Percentiles rank a stretch among this genome's conserved stretches.
phyloP scores from a whole-genome alignment of 2,113 vertebrate species.

The Myrmophylax atrothorax region DNA sequence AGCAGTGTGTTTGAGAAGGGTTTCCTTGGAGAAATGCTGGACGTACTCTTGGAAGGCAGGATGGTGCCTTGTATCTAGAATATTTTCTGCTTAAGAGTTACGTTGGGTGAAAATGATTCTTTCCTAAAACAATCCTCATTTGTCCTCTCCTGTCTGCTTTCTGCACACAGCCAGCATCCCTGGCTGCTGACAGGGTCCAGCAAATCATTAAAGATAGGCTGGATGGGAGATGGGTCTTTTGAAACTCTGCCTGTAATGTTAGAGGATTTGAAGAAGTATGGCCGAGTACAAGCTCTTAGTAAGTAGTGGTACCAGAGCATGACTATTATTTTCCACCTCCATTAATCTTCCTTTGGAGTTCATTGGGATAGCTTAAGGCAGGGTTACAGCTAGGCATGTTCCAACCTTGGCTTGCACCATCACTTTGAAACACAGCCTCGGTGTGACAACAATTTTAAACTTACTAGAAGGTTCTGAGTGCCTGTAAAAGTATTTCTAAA shows the following conservation, averaged over 20 bases:
- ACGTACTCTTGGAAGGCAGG: background rate
- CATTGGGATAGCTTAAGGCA: background rate
- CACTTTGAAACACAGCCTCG: background rate
- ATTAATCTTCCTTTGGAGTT: background rate
- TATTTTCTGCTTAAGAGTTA: background rate
- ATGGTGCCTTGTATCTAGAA: background rate
- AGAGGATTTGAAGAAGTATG: accelerated
- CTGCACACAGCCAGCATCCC: background rate
- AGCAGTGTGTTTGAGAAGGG: background rate
- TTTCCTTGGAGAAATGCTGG: background rate
- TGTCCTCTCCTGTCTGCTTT: background rate
- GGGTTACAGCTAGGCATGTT: background rate
- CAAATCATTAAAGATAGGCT: background rate
- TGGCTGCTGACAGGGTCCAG: background rate
- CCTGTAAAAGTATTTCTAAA: background rate
- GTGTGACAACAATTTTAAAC: background rate
- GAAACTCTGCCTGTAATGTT: background rate
- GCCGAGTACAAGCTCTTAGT: background rate
- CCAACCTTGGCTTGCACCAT: background rate
- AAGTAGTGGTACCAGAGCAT: background rate
- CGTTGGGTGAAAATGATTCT: background rate
- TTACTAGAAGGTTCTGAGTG: background rate
- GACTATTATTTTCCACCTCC: background rate
- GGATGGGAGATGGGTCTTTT: background rate
- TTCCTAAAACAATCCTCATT: background rate